Evolutionary conservation across 2,113 vertebrate species (phyloP).

Genomic region (Onychostoma macrolepis): DNA sequence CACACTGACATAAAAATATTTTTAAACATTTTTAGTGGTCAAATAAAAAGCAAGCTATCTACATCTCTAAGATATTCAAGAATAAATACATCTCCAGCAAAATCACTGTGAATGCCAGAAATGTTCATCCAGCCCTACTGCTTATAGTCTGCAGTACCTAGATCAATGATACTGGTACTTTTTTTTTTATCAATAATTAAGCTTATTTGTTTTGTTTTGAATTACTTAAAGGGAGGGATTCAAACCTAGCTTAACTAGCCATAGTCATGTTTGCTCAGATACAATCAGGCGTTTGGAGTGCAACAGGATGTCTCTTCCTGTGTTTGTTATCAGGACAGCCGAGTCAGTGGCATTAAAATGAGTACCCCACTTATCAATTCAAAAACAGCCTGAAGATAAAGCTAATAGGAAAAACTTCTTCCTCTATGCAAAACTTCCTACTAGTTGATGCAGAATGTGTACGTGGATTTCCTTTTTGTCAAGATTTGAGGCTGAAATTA

Average conservation of each 20-base stretch:
- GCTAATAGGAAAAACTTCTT: constrained; percentile 15
- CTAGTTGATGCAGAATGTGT: background rate
- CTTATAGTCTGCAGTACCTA: background rate
- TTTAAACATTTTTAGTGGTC: background rate
- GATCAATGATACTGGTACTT: background rate
- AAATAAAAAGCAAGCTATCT: background rate
- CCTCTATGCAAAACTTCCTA: constrained; percentile 1
- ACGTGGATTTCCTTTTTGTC: background rate
- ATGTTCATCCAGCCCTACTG: background rate
- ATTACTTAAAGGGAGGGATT: too few relatives aligned
- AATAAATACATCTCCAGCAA: background rate
- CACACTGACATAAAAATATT: background rate
- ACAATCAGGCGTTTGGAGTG: constrained; percentile 1
- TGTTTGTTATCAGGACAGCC: constrained; percentile 23
- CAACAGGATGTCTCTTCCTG: constrained; percentile 12
- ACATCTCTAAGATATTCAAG: background rate
- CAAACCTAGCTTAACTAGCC: background rate
- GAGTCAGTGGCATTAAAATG: constrained; percentile 3
- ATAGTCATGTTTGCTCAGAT: background rate
- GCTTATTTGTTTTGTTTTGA: background rate
- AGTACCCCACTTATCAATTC: constrained; percentile 35
- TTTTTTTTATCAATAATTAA: background rate
- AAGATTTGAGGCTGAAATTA: background rate
- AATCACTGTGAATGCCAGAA: background rate
- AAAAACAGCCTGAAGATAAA: constrained; percentile 44